Conservation (phyloP, 2,797 vertebrate species). For the Phylloscopus collybita region DNA sequence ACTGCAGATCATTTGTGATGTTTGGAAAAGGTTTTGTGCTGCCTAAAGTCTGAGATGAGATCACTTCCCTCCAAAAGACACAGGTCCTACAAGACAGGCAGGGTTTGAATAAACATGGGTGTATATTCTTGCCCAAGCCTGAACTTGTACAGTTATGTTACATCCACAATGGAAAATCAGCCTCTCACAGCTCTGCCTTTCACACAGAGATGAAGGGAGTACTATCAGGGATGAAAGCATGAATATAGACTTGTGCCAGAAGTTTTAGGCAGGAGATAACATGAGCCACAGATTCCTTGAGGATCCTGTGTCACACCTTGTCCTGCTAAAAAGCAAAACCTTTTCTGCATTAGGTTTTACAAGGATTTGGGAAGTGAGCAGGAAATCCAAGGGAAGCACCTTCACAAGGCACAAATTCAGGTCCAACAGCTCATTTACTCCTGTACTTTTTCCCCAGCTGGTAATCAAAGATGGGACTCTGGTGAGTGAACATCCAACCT, state of each 20-base stretch:
- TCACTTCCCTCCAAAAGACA: neutral
- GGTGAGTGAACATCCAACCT: neutral
- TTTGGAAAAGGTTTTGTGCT: neutral
- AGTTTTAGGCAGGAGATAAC: neutral
- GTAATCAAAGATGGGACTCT: neutral
- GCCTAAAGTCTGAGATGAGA: neutral
- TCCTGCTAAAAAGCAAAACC: neutral
- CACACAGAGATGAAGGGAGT: neutral
- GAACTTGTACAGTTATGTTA: neutral
- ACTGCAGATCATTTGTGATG: neutral
- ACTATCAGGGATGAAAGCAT: neutral
- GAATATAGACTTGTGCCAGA: rapidly evolving
- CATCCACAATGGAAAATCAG: neutral
- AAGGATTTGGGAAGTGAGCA: neutral
- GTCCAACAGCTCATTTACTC: neutral
- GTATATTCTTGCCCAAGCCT: neutral
- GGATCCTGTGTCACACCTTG: neutral
- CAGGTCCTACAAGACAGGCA: neutral
- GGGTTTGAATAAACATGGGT: neutral
- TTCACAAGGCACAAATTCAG: neutral
- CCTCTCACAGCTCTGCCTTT: neutral
- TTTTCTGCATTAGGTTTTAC: neutral
- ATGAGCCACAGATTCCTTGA: neutral
- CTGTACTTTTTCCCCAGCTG: neutral
- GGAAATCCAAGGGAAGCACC: neutral